phyloP scores from a whole-genome alignment of 1,140 invertebrate species.

The Saccostrea echinata region DNA sequence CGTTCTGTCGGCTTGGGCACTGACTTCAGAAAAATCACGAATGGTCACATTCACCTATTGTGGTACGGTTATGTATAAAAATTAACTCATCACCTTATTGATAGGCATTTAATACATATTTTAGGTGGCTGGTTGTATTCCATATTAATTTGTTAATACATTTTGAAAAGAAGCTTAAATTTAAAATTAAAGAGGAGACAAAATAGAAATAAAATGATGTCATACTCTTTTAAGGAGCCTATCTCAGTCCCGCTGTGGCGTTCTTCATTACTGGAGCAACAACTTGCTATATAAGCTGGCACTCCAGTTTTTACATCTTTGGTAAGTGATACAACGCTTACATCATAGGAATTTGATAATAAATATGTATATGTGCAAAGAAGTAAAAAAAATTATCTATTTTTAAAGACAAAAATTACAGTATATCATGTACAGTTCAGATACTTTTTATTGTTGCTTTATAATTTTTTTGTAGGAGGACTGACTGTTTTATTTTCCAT shows the following conservation, averaged over 20 bases:
- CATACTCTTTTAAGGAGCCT: conserved; percentile 52
- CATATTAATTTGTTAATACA: no score
- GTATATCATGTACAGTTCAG: neutral
- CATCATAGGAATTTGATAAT: neutral
- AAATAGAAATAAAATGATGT: neutral
- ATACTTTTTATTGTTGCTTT: neutral
- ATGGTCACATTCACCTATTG: conserved; percentile 12
- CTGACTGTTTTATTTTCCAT: conserved; percentile 64
- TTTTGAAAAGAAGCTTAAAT: no score
- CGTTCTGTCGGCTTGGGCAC: conserved; percentile 10
- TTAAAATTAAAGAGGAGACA: no score
- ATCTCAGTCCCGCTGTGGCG: conserved; percentile 63
- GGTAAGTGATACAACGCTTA: conserved; percentile 47
- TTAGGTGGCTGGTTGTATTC: no score
- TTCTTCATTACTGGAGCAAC: conserved; percentile 53
- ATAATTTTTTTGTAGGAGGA: conserved; percentile 51
- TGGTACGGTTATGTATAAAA: neutral
- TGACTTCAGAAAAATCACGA: conserved; percentile 1
- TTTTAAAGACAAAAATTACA: neutral
- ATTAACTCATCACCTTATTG: neutral
- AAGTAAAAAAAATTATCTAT: no score
- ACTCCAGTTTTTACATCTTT: conserved; percentile 60
- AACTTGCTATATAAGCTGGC: conserved; percentile 60
- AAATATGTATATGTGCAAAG: neutral
- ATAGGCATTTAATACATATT: no score